A percentile compares a stretch with the other conserved stretches of the same genome.
Evolutionary conservation across 1,140 invertebrate genomes (phyloP).

Genomic region (Heliconius nattereri): DNA sequence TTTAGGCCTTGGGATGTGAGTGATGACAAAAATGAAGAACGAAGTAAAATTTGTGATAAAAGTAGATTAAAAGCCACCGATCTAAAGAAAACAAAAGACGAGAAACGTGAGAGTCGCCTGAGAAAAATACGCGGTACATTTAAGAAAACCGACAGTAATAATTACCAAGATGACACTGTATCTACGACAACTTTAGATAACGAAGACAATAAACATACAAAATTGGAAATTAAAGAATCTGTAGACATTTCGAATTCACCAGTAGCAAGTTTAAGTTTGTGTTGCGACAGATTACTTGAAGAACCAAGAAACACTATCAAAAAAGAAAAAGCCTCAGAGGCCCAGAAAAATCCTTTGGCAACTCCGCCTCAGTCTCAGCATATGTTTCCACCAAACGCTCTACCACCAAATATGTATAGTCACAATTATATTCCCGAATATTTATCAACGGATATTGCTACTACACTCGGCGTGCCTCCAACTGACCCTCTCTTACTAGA

Average conservation of each 20-base stretch:
- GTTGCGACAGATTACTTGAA: conserved; percentile 65
- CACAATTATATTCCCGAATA: conserved; percentile 66
- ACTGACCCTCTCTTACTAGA: conserved; percentile 79
- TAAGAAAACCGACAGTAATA: conserved; percentile 57
- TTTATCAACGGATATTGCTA: conserved; percentile 75
- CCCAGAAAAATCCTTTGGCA: conserved; percentile 27
- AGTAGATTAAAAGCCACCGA: conserved; percentile 38
- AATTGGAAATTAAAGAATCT: conserved; percentile 19
- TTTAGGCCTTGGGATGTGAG: conserved; percentile 79
- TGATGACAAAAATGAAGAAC: conserved; percentile 52
- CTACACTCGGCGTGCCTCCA: conserved; percentile 76
- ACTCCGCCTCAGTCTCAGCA: conserved; percentile 34
- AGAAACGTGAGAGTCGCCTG: conserved; percentile 68
- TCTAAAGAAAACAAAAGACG: conserved; percentile 57
- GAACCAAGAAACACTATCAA: conserved; percentile 44
- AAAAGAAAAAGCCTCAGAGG: conserved; percentile 42
- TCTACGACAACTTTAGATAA: conserved; percentile 79
- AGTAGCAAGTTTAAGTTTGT: conserved; percentile 63
- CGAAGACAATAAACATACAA: conserved; percentile 47
- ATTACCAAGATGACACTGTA: conserved; percentile 80
- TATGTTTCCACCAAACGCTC: conserved; percentile 25
- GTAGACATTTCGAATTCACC: conserved; percentile 48
- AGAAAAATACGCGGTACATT: conserved; percentile 73
- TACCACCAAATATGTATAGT: conserved; percentile 45
- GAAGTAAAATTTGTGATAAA: conserved; percentile 42